Base-by-base conservation (phyloP, 2,113 vertebrate species). In the Mus musculus region DNA sequence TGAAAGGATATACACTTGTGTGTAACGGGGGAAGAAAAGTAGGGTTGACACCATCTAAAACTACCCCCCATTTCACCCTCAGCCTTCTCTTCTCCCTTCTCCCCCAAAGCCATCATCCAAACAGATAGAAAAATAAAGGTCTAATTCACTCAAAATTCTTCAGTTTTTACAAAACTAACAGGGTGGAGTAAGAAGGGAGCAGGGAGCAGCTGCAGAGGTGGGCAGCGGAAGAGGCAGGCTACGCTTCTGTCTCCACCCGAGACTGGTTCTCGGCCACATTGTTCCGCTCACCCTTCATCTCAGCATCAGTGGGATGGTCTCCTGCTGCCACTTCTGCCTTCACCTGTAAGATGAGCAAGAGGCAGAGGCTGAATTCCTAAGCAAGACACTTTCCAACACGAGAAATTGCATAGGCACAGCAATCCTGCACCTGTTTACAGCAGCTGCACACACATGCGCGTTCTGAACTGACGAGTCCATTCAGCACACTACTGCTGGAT, bases 71-170 rank as follows among this genome's bases (percentile, higher is more conserved):
- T 46, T 61, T 90, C 63, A 73, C 63, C 89, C 89, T 95, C 91
- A 96, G 96, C 97, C 97, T 97, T 96, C 94, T 97, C 92, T 95
- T 98, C 96, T 91, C 96, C 95, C 97, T 69, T 92, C 93, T 94
- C 95, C 96, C 97, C 95, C 96, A 97, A 98, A 98, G 96, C 98
- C 98, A 98, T 96, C 97, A 96, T 98, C 96, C 95, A 98, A 98
- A 92, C 97, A 98, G 98, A 98, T 99, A 99, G 98, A 99, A 99
- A 99, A 99, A 99, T 99, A 99, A 99, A 99, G 98, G 98, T 98
- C 98, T 99, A 98, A 98, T 98, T 98, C 98, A 98, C 98, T 98
- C 98, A 98, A 98, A 99, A 98, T 97, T 98, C 98, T 98, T 98
- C 98, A 96, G 97, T 98, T 99, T 99, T 98, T 98, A 99, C 98